phyloP scores from a whole-genome alignment of 2,797 vertebrate genomes.

The Leptatherina wallacei region DNA sequence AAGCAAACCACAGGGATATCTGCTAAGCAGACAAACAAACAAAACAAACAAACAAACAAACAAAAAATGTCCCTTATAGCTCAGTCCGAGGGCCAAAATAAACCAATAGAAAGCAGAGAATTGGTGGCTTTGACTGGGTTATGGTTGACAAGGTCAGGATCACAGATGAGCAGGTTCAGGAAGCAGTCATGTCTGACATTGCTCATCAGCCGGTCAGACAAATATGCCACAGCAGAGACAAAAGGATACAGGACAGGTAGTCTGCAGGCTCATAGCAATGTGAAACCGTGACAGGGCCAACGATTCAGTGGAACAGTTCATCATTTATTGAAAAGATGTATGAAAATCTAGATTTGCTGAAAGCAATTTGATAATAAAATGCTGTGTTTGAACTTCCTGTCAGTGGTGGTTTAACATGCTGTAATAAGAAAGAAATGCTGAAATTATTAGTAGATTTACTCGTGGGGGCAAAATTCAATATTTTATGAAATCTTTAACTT shows the following conservation, averaged over 20 bases:
- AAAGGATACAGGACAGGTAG: slow-evolving; percentile 44
- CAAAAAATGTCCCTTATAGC: neutral
- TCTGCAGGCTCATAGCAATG: neutral
- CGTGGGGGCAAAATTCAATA: neutral
- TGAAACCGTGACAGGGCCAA: neutral
- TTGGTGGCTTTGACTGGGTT: slow-evolving; percentile 33
- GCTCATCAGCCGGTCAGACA: slow-evolving; percentile 50
- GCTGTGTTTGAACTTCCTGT: neutral
- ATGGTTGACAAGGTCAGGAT: slow-evolving; percentile 57
- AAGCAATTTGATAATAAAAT: neutral
- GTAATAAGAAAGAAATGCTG: neutral
- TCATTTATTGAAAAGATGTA: slow-evolving; percentile 20
- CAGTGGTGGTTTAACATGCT: neutral
- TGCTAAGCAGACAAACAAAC: slow-evolving; percentile 21
- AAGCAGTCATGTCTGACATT: slow-evolving; percentile 66
- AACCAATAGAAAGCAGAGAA: slow-evolving; percentile 43
- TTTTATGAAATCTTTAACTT: neutral
- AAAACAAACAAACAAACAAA: slow-evolving; percentile 46
- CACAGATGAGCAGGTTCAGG: slow-evolving; percentile 62
- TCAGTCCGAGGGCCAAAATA: slow-evolving; percentile 38
- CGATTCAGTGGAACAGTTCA: neutral
- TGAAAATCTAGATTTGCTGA: neutral
- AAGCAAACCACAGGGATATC: slow-evolving; percentile 54
- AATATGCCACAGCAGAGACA: slow-evolving; percentile 38
- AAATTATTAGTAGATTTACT: neutral